phyloP scores from a whole-genome alignment of 2,888 invertebrate genomes.

The Plagodis pulveraria region DNA sequence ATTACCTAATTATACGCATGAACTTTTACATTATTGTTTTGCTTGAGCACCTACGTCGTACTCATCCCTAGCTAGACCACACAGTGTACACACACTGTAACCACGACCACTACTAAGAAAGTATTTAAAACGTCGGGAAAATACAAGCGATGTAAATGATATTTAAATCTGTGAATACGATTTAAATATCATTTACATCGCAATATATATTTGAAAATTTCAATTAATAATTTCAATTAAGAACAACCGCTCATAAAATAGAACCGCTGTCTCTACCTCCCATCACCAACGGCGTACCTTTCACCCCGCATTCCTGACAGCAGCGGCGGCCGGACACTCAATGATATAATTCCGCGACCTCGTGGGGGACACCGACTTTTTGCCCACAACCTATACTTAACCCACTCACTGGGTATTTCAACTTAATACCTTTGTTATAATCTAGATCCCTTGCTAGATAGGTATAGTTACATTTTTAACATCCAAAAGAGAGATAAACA shows the following conservation, averaged over 20 bases:
- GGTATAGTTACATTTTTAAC: too few species aligned
- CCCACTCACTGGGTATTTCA: slow-evolving; percentile 15
- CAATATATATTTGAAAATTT: too few species aligned
- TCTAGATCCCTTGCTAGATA: too few species aligned
- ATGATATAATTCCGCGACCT: slow-evolving; percentile 40
- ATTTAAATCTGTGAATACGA: too few species aligned
- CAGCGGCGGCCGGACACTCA: slow-evolving; percentile 23
- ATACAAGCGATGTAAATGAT: too few species aligned
- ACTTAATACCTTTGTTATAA: not conserved
- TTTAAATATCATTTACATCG: too few species aligned
- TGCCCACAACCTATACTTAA: slow-evolving; percentile 26
- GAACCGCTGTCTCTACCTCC: slow-evolving; percentile 20
- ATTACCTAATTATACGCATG: too few species aligned
- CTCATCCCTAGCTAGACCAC: not conserved
- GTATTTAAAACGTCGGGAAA: not conserved
- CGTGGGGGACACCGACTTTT: slow-evolving; percentile 34
- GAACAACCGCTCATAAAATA: not conserved
- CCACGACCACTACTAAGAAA: not conserved
- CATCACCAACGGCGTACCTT: not conserved
- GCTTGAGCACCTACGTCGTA: too few species aligned
- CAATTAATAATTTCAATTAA: too few species aligned
- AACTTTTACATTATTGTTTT: too few species aligned
- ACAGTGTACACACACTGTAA: not conserved
- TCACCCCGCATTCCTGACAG: not conserved
- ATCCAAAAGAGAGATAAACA: too few species aligned